These are phyloP conservation scores for Miltochrista miniata DNA, from an alignment of 2,888 invertebrate species.

Conservation along the genomic window DNA sequence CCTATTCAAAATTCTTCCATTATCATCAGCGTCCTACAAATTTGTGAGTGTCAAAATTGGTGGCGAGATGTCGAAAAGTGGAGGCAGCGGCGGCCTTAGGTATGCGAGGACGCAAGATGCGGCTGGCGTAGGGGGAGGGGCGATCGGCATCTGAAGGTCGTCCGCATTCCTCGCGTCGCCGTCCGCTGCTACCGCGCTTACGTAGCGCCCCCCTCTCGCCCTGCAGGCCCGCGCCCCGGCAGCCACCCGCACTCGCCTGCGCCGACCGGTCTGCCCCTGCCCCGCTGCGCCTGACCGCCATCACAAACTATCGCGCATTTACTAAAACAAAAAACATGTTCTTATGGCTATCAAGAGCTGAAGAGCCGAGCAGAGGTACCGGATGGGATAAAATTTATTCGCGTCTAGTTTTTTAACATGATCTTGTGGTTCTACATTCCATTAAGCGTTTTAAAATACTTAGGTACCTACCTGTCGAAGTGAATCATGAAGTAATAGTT, in stretches of 20 bases:
- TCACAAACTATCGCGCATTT: constrained; percentile 80
- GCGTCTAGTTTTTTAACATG: constrained; percentile 74
- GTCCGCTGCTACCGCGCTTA: constrained; percentile 83
- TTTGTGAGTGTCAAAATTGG: constrained; percentile 76
- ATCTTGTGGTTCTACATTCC: constrained; percentile 74
- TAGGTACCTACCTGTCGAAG: constrained; percentile 24
- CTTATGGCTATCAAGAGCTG: constrained; percentile 77
- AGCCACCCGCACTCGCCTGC: constrained; percentile 50
- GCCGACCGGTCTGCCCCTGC: constrained; percentile 67
- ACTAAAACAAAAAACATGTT: constrained; percentile 81
- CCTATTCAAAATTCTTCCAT: constrained; percentile 11
- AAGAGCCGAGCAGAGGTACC: constrained; percentile 75
- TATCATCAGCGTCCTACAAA: constrained; percentile 40
- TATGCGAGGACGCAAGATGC: constrained; percentile 83
- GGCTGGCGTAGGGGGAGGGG: constrained; percentile 79
- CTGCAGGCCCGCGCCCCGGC: constrained; percentile 40
- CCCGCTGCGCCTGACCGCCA: constrained; percentile 65
- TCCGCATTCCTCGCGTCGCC: constrained; percentile 83
- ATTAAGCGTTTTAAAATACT: constrained; percentile 57
- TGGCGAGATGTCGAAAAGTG: constrained; percentile 77
- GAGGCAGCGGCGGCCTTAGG: constrained; percentile 77
- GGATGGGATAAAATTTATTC: constrained; percentile 81
- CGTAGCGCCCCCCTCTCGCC: constrained; percentile 71
- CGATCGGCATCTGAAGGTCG: constrained; percentile 83
- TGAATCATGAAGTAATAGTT: constrained; percentile 2